Conservation (phyloP, 2,797 vertebrate species). For the Danio tinwini region DNA sequence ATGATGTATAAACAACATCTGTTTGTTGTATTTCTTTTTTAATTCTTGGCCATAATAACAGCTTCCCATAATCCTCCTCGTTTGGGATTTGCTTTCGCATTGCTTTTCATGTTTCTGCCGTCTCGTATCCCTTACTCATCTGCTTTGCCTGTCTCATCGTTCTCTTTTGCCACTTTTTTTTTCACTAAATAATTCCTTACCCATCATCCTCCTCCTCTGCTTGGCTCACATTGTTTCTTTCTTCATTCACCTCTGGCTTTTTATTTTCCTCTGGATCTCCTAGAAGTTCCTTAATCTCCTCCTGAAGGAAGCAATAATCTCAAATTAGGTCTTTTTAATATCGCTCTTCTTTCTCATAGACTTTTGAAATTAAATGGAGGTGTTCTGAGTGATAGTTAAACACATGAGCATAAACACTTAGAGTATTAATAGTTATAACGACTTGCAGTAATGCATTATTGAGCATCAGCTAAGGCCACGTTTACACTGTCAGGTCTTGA, state of each 20-base stretch:
- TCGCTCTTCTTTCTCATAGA: neutral
- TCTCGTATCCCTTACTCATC: slow-evolving; percentile 21
- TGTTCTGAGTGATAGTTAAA: neutral
- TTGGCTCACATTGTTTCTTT: slow-evolving; percentile 1
- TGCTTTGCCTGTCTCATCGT: slow-evolving; percentile 28
- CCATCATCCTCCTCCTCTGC: slow-evolving; percentile 10
- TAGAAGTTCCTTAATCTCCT: neutral
- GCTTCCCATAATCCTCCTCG: neutral
- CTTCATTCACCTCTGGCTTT: neutral
- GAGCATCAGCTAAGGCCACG: no score
- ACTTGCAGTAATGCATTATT: no score
- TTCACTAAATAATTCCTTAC: slow-evolving; percentile 8
- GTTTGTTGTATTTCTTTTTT: slow-evolving; percentile 27
- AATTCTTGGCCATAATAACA: neutral
- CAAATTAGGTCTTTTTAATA: slow-evolving; percentile 20
- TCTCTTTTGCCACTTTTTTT: slow-evolving; percentile 14
- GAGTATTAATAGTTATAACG: no score
- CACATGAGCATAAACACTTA: neutral
- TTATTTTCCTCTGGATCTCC: neutral
- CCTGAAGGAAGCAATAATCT: slow-evolving; percentile 17
- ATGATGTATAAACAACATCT: slow-evolving; percentile 52
- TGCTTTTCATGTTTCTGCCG: neutral
- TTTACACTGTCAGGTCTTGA: no score
- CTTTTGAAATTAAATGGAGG: neutral
- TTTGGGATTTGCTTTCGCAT: neutral